Evolutionary conservation across 2,888 invertebrate species (phyloP), one percentile per base, ranked within the genome.

Genomic region (Eupithecia subfuscata): DNA sequence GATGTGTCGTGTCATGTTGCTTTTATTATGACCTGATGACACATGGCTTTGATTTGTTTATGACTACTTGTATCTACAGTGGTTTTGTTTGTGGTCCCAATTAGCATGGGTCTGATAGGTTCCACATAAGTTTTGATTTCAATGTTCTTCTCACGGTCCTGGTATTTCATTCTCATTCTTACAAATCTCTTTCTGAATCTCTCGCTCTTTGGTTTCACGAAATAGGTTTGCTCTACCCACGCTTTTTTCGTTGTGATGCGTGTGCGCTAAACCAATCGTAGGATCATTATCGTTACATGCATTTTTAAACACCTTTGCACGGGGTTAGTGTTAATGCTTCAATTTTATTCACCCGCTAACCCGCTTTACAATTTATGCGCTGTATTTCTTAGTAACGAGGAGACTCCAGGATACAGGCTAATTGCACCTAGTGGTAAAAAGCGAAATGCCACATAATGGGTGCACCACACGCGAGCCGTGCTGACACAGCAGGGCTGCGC

Each of bases 361-460:
- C 68, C 25, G 68, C 43, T 43, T 11, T 67, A 67, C 43, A 43
- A 43, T 45, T 68, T 68, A 68, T 68, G 22, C 22, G 25, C 43
- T 25, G 68, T 68, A 68, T 67, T 67, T 71, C 64, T 71, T 48
- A 69, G 75, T 75, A 75, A 75, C 74, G 69, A 75, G 72, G 71
- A 76, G 78, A 56, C 34, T 48, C 48, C 73, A 73, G 75, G 74
- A 78, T 74, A 78, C 72, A 74, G 70, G 70, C 70, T 77, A 76
- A 84, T 82, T 82, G 80, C 81, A 82, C 83, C 80, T 81, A 81
- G 84, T 84, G 85, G 86, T 88, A 84, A 88, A 85, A 83, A 84
- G 84, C 80, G 83, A 83, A 84, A 84, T 86, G 88, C 88, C 88
- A 85, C 85, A 78, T 86, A 88, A 90, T 88, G 85, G 84, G 83